Percentiles rank a stretch among this genome's conserved stretches.
Evolutionary conservation across 2,113 vertebrate species (phyloP).

Genomic region (Sakesphorus luctuosus): DNA sequence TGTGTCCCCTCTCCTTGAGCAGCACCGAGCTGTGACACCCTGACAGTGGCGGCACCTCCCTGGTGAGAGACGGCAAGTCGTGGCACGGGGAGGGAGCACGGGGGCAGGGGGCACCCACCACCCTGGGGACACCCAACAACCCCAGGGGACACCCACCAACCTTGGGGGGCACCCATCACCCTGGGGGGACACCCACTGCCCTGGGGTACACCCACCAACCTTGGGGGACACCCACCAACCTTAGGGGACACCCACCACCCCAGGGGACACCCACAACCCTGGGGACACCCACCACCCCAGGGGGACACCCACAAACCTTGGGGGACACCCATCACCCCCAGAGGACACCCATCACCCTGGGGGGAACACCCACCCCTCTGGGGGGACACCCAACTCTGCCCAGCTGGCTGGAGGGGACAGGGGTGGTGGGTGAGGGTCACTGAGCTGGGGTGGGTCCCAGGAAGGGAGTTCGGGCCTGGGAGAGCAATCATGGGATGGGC

Average conservation of each 20-base stretch:
- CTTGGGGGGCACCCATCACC: not conserved
- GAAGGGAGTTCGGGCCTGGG: too few species aligned
- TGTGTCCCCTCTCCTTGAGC: fast-evolving
- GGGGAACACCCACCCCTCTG: not conserved
- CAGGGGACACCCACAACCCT: not conserved
- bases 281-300: not conserved
- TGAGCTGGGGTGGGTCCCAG: too few species aligned
- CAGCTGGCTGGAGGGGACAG: not conserved
- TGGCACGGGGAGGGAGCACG: fast-evolving
- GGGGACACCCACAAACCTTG: not conserved
- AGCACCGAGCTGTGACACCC: not conserved
- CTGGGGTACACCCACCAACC: not conserved
- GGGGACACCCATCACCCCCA: not conserved
- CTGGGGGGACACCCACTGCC: not conserved
- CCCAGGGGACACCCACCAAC: not conserved
- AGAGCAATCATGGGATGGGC: too few species aligned
- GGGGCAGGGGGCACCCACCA: not conserved
- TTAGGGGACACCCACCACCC: not conserved
- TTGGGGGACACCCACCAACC: not conserved
- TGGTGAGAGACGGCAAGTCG: fast-evolving
- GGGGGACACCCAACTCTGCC: fast-evolving
- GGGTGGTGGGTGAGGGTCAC: not conserved
- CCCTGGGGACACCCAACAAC: not conserved
- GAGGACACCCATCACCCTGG: not conserved
- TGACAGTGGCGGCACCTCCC: not conserved